Evolutionary conservation across 92 coral and sea anemone genomes (phyloP).

Genomic region (Bergia sp.): DNA sequence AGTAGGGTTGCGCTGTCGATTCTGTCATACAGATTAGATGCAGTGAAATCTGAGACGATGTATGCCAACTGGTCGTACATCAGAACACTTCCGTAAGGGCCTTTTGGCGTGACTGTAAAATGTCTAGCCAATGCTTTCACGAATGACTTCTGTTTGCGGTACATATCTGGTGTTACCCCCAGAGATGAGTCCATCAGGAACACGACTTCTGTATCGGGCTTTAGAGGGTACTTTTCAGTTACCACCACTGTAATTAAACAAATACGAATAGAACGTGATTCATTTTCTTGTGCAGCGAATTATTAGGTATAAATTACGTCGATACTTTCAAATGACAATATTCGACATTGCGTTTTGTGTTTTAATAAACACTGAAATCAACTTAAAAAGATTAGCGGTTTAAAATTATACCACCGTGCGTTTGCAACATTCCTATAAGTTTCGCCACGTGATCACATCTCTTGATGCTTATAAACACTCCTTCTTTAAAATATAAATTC

Average conservation of each 20-base stretch:
- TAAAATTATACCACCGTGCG: background rate
- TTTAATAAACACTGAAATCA: background rate
- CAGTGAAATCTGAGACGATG: slow-evolving; percentile 61
- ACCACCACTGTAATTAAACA: slow-evolving; percentile 11
- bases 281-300: too few species aligned
- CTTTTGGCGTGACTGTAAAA: slow-evolving; percentile 71
- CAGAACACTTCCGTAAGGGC: slow-evolving; percentile 78
- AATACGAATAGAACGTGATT: background rate
- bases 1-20: slow-evolving; percentile 64
- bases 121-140: slow-evolving; percentile 64
- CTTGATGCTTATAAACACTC: background rate
- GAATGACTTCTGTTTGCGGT: slow-evolving; percentile 67
- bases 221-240: slow-evolving; percentile 33
- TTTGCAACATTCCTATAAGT: background rate
- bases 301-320: too few species aligned
- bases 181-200: slow-evolving; percentile 83
- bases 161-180: slow-evolving; percentile 67
- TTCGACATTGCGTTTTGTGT: too few species aligned
- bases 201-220: slow-evolving; percentile 71
- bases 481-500: background rate
- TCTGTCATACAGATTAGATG: slow-evolving; percentile 52
- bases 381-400: too few species aligned
- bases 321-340: too few species aligned
- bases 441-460: background rate
- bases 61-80: slow-evolving; percentile 69